These are phyloP conservation scores for Misgurnus anguillicaudatus DNA, from an alignment of 2,113 vertebrate species.

Conservation along the genomic window DNA sequence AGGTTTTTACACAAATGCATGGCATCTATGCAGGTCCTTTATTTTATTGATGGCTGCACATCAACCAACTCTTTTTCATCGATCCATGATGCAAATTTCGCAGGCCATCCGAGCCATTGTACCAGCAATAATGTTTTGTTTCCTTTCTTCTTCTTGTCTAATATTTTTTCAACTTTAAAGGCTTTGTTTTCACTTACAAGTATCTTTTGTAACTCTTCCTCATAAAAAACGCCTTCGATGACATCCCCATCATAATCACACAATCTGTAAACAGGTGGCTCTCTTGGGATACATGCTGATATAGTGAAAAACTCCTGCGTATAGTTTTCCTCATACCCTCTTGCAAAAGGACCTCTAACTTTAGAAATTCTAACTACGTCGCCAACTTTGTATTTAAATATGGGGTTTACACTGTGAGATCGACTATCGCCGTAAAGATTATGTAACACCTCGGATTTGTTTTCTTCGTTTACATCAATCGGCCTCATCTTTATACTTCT, in stretches of 20 bases:
- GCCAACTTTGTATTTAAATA: neutral
- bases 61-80: too few relatives aligned
- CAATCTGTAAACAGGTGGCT: neutral
- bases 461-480: neutral
- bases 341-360: neutral
- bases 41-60: too few relatives aligned
- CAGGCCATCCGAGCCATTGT: neutral
- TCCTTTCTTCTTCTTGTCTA: neutral
- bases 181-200: neutral
- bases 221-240: neutral
- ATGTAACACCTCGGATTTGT: neutral
- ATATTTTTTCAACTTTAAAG: slow-evolving; percentile 6
- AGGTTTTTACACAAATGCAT: too few relatives aligned
- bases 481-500: neutral
- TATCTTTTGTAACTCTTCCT: neutral
- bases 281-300: neutral
- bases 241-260: neutral
- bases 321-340: slow-evolving; percentile 27
- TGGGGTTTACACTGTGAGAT: too few relatives aligned
- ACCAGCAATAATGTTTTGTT: neutral
- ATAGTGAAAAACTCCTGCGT: slow-evolving; percentile 14
- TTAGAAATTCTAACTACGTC: neutral
- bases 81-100: neutral
- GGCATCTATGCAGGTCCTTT: too few relatives aligned
- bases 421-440: too few relatives aligned